Conservation (phyloP, 2,113 vertebrate species). For the Heterotilapia buettikoferi region DNA sequence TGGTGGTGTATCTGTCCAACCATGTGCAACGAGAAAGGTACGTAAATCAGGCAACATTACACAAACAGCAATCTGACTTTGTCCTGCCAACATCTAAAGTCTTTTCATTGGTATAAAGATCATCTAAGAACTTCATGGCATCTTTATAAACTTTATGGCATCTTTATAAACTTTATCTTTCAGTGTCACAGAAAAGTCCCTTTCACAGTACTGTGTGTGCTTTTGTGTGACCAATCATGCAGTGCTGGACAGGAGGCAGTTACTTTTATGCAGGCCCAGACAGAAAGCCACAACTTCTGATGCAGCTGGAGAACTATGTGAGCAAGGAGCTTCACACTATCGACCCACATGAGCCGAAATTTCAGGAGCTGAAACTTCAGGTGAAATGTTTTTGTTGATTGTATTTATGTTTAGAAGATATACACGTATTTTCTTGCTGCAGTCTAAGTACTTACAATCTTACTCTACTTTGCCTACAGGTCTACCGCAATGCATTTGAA, state of each 20-base stretch:
- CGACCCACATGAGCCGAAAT: constrained; percentile 50
- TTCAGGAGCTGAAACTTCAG: constrained; percentile 77
- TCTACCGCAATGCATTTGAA: constrained; percentile 78
- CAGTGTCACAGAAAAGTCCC: not conserved
- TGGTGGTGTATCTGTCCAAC: not conserved
- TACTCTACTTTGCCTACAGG: constrained; percentile 59
- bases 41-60: not conserved
- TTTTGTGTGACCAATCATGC: not conserved
- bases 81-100: not conserved
- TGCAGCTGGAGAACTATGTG: constrained; percentile 72
- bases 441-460: not conserved
- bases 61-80: not conserved
- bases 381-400: constrained; percentile 36
- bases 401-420: not conserved
- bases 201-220: not conserved
- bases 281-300: constrained; percentile 72
- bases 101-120: not conserved
- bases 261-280: constrained; percentile 22
- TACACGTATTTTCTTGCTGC: not conserved
- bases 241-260: constrained; percentile 15
- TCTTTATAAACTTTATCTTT: not conserved
- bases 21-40: not conserved
- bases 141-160: not conserved
- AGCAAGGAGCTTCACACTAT: constrained; percentile 71
- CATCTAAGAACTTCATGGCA: not conserved